phyloP scores from a whole-genome alignment of 2,888 invertebrate species.

The Tiliacea citrago region DNA sequence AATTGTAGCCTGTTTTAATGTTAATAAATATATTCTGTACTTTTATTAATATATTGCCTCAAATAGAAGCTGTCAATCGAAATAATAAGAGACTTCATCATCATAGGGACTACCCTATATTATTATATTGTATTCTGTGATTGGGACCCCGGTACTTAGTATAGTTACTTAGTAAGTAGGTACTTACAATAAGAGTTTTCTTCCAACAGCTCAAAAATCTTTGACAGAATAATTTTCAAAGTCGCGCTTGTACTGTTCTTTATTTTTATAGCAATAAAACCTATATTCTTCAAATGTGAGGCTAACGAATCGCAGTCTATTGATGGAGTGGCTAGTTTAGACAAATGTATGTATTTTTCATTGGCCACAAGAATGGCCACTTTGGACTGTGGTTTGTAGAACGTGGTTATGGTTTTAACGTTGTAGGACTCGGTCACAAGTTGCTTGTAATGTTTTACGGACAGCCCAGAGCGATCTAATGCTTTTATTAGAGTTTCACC shows the following conservation, averaged over 20 bases:
- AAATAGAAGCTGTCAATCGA: background rate
- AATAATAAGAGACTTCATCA: background rate
- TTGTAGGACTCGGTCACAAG: conserved; percentile 68
- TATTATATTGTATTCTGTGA: too few relatives aligned
- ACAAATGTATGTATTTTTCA: conserved; percentile 81
- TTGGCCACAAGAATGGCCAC: conserved; percentile 87
- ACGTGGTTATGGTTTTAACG: conserved; percentile 75
- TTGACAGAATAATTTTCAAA: conserved; percentile 75
- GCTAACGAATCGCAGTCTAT: conserved; percentile 84
- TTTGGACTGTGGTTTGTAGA: conserved; percentile 82
- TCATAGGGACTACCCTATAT: background rate
- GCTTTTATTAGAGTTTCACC: conserved; percentile 82
- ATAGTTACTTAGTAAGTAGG: background rate
- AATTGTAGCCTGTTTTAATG: background rate
- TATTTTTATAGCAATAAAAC: conserved; percentile 81
- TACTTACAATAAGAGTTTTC: conserved; percentile 86
- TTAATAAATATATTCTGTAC: background rate
- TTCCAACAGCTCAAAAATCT: conserved; percentile 77
- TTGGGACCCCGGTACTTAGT: too few relatives aligned
- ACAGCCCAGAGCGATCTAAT: conserved; percentile 79
- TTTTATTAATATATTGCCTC: background rate
- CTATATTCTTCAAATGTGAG: conserved; percentile 78
- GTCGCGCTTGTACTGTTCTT: conserved; percentile 77
- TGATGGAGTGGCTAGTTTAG: conserved; percentile 84
- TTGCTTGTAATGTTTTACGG: conserved; percentile 73